A percentile compares a stretch with the other conserved stretches of the same genome.
Conservation (phyloP, 2,888 invertebrate species). For the Notodonta ziczac region DNA sequence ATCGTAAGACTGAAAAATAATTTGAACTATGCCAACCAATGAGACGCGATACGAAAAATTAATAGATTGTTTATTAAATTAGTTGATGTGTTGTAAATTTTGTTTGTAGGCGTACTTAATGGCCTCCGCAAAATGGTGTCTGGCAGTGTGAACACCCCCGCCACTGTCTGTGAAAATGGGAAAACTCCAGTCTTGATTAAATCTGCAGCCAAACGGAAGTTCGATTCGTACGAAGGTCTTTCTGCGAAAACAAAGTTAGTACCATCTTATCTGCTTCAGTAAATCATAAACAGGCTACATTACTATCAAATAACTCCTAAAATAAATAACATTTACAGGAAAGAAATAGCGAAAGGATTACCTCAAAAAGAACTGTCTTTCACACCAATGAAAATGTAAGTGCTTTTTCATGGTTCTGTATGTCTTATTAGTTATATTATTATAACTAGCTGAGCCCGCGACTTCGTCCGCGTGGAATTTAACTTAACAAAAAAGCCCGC, state of each 20-base stretch:
- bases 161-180: conserved; percentile 68
- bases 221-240: conserved; percentile 83
- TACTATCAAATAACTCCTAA: no score
- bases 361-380: conserved; percentile 86
- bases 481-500: no score
- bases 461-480: no score
- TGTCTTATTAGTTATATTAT: no score
- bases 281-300: no score
- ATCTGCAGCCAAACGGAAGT: conserved; percentile 87
- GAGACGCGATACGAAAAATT: no score
- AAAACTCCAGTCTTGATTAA: conserved; percentile 86
- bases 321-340: conserved; percentile 84
- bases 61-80: no score
- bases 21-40: conserved; percentile 7
- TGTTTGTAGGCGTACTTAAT: conserved; percentile 87
- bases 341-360: conserved; percentile 85
- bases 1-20: conserved; percentile 83
- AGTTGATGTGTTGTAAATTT: no score
- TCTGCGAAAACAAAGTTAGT: conserved; percentile 88
- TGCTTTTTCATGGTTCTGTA: conserved; percentile 23
- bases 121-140: conserved; percentile 92
- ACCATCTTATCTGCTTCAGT: not conserved
- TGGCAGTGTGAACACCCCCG: conserved; percentile 83
- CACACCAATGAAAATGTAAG: conserved; percentile 87
- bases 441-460: no score